These are phyloP conservation scores for Petrocephalus schoutedeni DNA, from an alignment of 2,797 vertebrate species.

Conservation along the genomic window DNA sequence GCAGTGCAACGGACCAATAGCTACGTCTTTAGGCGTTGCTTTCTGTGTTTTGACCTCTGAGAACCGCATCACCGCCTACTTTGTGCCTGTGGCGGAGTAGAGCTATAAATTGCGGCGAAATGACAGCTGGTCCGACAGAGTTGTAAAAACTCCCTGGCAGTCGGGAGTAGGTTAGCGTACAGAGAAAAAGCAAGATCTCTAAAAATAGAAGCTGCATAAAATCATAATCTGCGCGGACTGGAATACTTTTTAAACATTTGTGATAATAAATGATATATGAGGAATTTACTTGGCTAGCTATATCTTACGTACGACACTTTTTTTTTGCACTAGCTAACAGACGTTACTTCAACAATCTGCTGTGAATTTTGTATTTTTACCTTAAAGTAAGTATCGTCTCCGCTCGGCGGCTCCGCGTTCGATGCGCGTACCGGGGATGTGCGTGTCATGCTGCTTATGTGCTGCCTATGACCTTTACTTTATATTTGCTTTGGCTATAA, in stretches of 20 bases:
- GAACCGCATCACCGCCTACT: conserved; percentile 62
- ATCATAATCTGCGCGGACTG: conserved; percentile 36
- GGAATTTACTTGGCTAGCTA: conserved; percentile 25
- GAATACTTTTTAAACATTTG: conserved; percentile 35
- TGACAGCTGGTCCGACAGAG: conserved; percentile 68
- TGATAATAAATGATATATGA: conserved; percentile 26
- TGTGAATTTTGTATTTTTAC: conserved; percentile 48
- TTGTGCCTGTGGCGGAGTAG: conserved; percentile 65
- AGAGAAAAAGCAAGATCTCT: conserved; percentile 23
- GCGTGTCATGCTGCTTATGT: neutral
- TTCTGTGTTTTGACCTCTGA: conserved; percentile 54
- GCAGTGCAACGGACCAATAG: conserved; percentile 55
- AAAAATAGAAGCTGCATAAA: conserved; percentile 27
- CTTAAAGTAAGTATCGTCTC: conserved; percentile 29
- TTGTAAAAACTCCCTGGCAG: conserved; percentile 72
- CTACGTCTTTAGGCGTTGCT: conserved; percentile 36
- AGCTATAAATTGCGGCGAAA: conserved; percentile 63
- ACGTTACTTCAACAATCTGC: conserved; percentile 41
- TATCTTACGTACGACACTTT: conserved; percentile 16
- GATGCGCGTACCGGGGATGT: neutral
- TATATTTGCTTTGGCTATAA: neutral
- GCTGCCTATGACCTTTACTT: conserved; percentile 5
- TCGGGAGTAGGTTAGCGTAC: conserved; percentile 50
- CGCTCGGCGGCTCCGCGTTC: neutral
- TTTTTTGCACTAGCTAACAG: conserved; percentile 25